Evolutionary conservation across 1,140 invertebrate species (phyloP).

Genomic region (Pteromalus puparum): DNA sequence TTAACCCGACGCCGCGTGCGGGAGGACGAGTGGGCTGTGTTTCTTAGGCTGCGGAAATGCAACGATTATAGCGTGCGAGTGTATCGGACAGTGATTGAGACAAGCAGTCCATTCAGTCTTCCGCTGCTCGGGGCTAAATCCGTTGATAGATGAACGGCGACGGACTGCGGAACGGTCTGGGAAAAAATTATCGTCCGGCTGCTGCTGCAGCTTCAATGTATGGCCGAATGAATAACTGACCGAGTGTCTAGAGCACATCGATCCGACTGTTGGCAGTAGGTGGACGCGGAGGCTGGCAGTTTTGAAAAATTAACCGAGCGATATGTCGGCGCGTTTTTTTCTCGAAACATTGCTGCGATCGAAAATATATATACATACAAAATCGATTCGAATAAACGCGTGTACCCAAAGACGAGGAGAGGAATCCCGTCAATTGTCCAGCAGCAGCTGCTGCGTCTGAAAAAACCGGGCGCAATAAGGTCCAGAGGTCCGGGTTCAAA

Average conservation of each 20-base stretch:
- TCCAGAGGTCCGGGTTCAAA: not conserved
- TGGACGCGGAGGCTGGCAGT: too few species aligned
- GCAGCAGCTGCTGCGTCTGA: not conserved
- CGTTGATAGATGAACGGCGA: slow-evolving; percentile 11
- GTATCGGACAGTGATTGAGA: slow-evolving; percentile 10
- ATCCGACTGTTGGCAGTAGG: not conserved
- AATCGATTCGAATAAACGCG: not conserved
- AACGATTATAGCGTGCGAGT: not conserved
- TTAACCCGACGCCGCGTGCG: too few species aligned
- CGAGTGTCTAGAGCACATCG: not conserved
- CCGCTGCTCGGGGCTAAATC: slow-evolving; percentile 3
- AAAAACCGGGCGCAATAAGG: not conserved
- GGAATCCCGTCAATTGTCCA: not conserved
- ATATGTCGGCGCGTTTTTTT: too few species aligned
- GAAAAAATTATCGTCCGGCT: slow-evolving; percentile 7
- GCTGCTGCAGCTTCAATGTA: not conserved
- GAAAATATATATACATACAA: not conserved
- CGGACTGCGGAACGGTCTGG: not conserved
- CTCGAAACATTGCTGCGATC: too few species aligned
- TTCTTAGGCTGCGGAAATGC: not conserved
- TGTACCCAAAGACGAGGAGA: not conserved
- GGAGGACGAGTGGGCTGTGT: not conserved
- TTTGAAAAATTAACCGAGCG: too few species aligned
- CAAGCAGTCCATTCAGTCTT: slow-evolving; percentile 5
- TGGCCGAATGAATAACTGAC: slow-evolving; percentile 13